These are phyloP conservation scores for Drosophila sp. DNA, from an alignment of 1,140 invertebrate genomes.

Conservation along the genomic window DNA sequence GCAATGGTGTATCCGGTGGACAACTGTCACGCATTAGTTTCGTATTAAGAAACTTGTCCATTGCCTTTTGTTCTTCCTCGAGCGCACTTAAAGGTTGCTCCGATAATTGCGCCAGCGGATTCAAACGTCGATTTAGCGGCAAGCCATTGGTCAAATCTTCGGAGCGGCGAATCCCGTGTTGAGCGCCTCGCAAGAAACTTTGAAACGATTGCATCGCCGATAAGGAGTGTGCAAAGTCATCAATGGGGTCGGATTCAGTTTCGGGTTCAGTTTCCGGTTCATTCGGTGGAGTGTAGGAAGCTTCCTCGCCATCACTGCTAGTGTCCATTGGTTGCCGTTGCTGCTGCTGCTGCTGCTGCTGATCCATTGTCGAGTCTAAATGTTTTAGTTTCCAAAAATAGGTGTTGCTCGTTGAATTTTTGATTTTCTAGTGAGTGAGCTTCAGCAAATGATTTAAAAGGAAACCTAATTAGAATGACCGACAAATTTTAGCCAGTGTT, in stretches of 20 bases:
- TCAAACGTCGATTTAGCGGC: no score
- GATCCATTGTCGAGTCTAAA: neutral
- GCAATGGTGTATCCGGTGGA: constrained; percentile 14
- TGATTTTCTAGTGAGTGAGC: no score
- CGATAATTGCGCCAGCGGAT: no score
- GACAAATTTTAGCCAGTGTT: neutral
- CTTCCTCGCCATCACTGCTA: neutral
- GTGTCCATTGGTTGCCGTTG: neutral
- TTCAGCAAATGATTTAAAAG: no score
- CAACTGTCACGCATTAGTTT: neutral
- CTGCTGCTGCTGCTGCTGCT: no score
- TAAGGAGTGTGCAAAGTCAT: neutral
- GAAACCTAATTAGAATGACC: neutral
- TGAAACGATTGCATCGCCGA: no score
- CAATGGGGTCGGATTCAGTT: neutral
- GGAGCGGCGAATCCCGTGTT: no score
- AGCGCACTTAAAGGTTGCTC: no score
- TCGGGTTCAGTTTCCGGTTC: neutral
- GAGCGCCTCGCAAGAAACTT: no score
- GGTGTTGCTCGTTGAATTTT: no score
- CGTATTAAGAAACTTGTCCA: constrained; percentile 3
- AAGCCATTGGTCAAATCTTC: no score
- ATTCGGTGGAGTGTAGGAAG: neutral
- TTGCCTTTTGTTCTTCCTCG: neutral
- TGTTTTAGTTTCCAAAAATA: no score